Evolutionary conservation across 2,113 vertebrate genomes (phyloP).

Genomic region (Acanthisitta chloris): DNA sequence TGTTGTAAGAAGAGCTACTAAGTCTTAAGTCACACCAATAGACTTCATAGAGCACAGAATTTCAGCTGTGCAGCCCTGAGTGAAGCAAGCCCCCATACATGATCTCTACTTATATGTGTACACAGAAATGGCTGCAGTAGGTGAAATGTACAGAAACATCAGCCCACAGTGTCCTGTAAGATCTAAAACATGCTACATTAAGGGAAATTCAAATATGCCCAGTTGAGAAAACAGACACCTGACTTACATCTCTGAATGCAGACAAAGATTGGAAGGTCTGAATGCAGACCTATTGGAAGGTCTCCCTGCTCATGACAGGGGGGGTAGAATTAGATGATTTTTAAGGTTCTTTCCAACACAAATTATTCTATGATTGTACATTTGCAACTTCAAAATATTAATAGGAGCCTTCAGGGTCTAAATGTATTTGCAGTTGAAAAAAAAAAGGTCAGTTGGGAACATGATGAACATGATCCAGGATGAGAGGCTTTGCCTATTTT

Average conservation of each 20-base stretch:
- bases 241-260: neutral
- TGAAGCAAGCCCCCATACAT: neutral
- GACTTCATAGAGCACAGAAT: neutral
- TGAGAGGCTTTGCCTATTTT: neutral
- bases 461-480: neutral
- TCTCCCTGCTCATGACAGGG: neutral
- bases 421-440: neutral
- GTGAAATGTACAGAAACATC: neutral
- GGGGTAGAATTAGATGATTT: neutral
- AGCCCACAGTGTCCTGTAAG: neutral
- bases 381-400: neutral
- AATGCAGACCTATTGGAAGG: too few relatives aligned
- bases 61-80: neutral
- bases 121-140: neutral
- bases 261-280: too few relatives aligned
- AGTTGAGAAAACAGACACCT: neutral
- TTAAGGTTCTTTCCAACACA: neutral
- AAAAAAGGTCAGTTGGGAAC: neutral
- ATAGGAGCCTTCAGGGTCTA: neutral
- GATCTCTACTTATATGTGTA: neutral
- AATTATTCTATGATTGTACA: neutral
- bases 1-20: neutral
- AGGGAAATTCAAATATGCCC: neutral
- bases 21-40: neutral
- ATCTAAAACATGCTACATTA: fast-evolving